Evolutionary conservation across 2,888 invertebrate genomes (phyloP).

Genomic region (Mystacides longicornis): DNA sequence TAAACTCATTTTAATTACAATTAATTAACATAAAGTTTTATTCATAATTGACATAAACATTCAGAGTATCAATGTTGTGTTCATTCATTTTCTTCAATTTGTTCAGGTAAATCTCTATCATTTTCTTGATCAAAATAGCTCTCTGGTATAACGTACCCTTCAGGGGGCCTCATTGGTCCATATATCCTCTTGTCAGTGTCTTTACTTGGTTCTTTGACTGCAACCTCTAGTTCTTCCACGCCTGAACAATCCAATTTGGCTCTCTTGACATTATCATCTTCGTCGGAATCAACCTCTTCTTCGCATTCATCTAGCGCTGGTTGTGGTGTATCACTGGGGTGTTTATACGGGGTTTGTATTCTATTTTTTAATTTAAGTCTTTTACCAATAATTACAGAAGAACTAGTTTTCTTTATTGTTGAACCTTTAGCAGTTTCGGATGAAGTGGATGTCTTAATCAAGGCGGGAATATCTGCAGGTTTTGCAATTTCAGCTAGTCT

Average conservation of each 20-base stretch:
- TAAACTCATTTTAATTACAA: not conserved
- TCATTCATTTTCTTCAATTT: constrained; percentile 35
- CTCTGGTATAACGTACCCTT: constrained; percentile 42
- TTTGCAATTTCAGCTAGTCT: constrained; percentile 68
- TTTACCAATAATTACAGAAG: constrained; percentile 23
- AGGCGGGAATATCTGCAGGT: constrained; percentile 55
- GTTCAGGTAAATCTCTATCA: constrained; percentile 43
- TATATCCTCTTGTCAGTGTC: constrained; percentile 31
- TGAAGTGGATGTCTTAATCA: constrained; percentile 33
- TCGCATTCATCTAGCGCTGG: constrained; percentile 41
- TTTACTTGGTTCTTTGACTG: not conserved
- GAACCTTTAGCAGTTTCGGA: constrained; percentile 22
- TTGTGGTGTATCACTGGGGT: not conserved
- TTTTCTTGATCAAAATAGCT: constrained; percentile 42
- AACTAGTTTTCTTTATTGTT: constrained; percentile 15
- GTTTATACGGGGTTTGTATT: constrained; percentile 13
- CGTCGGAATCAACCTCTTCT: constrained; percentile 48
- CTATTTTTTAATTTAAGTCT: constrained; percentile 30
- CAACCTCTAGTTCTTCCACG: not conserved
- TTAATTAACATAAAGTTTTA: not conserved
- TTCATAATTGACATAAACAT: not conserved
- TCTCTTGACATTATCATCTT: constrained; percentile 29
- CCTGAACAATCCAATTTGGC: not conserved
- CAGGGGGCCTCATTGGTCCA: constrained; percentile 46
- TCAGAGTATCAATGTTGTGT: not conserved